Base-by-base conservation (phyloP, 2,113 vertebrate species). In the Mesoclemmys tuberculata region DNA sequence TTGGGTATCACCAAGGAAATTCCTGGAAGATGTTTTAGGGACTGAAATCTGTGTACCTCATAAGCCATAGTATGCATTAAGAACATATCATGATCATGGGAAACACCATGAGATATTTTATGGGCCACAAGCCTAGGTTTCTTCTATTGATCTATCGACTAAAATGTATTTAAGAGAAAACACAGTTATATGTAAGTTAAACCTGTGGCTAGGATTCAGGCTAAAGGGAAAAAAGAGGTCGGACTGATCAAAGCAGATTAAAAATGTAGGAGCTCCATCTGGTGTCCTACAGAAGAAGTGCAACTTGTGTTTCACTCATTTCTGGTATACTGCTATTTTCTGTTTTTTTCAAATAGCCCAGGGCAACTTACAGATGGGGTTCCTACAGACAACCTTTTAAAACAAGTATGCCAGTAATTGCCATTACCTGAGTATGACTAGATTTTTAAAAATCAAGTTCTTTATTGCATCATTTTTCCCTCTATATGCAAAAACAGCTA, bases 261-360 rank as follows among this genome's bases (percentile, higher is more conserved):
- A 89, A 97, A 87, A 93, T 74, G 86, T 94, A 11, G 1, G 77
- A 93, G 92, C 92, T 88, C 97, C 97, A 98, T 91, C 97, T 98
- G 92, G 89, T 93, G 97, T 85, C 10, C 5, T 0, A 1, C 9
- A 6, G 1, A 41, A 10, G 55, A 93, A 93, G 90, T 38, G 68
- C 80, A 27, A 27, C 1, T 29, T 26, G 29, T 2, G 29, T 7
- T 64, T 88, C 68, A 10, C 10, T 83, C n/a, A 48, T 52, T 29
- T 64, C 24, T 27, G 52, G 7, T 31, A 48, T 31, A 78, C 22
- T 12, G 27, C 85, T 58, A 38, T 6, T 31, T 48, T 18, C 19
- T 19, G 48, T n/a, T 44, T 44, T 29, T 38, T 81, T 48, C 19
- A 49, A 44, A 80, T 41, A 29, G 22, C 9, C 4, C 11, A 35